Percentiles rank a stretch among this genome's conserved stretches.
Evolutionary conservation across 2,888 invertebrate species (phyloP).

Genomic region (Metallyticus violacea): DNA sequence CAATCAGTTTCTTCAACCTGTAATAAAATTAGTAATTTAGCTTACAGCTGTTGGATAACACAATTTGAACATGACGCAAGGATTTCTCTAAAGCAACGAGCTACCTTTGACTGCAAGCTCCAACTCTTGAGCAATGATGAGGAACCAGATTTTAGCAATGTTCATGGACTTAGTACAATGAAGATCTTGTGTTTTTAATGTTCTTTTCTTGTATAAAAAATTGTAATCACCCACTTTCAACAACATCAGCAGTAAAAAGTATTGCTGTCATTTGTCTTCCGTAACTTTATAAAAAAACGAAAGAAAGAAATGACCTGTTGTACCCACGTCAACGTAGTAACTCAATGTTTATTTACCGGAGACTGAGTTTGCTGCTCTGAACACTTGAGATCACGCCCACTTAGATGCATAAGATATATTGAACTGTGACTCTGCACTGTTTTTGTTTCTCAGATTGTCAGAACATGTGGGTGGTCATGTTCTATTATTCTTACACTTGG

Average conservation of each 20-base stretch:
- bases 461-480: background rate
- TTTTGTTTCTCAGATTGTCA: background rate
- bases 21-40: too few species aligned
- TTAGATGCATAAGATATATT: background rate
- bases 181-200: background rate
- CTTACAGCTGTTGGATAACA: too few species aligned
- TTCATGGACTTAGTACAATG: too few species aligned
- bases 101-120: too few species aligned
- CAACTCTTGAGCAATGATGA: too few species aligned
- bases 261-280: background rate
- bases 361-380: background rate
- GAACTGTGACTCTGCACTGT: background rate
- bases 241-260: background rate
- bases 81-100: too few species aligned
- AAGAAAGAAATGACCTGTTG: background rate
- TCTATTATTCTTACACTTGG: too few species aligned
- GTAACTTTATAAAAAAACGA: background rate
- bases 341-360: background rate
- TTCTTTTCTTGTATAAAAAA: background rate
- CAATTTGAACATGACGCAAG: too few species aligned
- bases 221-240: background rate
- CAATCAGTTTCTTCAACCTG: too few species aligned
- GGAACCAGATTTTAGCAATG: too few species aligned
- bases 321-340: background rate
- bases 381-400: background rate